phyloP scores from a whole-genome alignment of 2,797 vertebrate species.

The Falco berigora region DNA sequence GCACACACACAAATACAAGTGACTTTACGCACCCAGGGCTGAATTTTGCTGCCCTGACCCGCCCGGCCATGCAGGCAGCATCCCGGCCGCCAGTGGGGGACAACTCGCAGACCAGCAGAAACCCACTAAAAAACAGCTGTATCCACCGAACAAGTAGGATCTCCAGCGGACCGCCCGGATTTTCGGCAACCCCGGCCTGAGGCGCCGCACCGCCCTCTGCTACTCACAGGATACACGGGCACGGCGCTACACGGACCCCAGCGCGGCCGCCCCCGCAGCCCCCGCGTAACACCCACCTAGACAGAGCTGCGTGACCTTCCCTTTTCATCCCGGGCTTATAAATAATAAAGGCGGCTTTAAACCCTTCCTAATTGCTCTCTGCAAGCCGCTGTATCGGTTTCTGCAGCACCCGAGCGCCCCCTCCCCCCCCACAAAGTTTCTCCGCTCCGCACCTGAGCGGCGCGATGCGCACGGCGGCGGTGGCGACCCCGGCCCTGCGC shows the following conservation, averaged over 20 bases:
- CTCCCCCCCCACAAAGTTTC: conserved; percentile 50
- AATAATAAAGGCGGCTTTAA: conserved; percentile 13
- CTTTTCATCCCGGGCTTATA: neutral
- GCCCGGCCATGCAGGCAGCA: neutral
- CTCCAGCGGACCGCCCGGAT: neutral
- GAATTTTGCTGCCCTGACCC: neutral
- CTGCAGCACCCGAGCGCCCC: conserved; percentile 46
- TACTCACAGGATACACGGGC: neutral
- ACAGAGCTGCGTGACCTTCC: conserved; percentile 12
- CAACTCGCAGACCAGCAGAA: neutral
- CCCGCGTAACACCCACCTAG: neutral
- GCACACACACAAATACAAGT: neutral
- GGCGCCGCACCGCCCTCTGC: neutral
- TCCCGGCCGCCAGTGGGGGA: neutral
- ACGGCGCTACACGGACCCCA: neutral
- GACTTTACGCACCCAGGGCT: neutral
- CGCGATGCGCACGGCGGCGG: neutral
- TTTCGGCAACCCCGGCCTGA: neutral
- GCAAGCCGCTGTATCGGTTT: neutral
- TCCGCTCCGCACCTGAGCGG: conserved; percentile 21
- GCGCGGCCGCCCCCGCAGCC: neutral
- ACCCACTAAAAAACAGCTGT: neutral
- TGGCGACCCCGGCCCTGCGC: conserved; percentile 1
- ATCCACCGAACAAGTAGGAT: neutral
- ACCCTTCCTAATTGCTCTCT: neutral